Evolutionary conservation across 64 coral and sea anemone genomes (phyloP), one percentile per base, ranked within the genome.

Genomic region (Anthopleura sola): DNA sequence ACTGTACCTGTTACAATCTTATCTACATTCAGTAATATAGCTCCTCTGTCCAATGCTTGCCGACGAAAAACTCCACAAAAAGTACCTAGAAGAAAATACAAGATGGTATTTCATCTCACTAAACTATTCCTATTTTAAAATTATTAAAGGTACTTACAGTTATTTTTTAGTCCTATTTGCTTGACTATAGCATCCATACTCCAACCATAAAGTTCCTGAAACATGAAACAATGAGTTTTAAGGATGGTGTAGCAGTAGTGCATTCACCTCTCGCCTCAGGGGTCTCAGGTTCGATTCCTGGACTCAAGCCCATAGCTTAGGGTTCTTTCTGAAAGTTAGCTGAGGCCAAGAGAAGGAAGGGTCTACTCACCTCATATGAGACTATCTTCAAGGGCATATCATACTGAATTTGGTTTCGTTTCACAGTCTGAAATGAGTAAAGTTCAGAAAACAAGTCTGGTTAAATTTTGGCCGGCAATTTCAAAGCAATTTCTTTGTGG

Each of bases 111-210:
- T 48, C 46, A 48, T 48, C 11, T 11, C 46, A 48, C n/a, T n/a
- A 17, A 14, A 53, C 16, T 53, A 44, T 6, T 13, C 50, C 50
- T 54, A 54, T 5, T 54, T 36, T 84, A 11, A 24, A 62, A 44
- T 44, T 44, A 44, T 44, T 44, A 44, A 8, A 44, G 40, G 49
- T 36, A 92, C 94, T 94, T 94, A 98, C 97, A 99, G 46, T 99
- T 99, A 90, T 99, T 99, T 81, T 94, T 99, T 17, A 99, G 75
- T 33, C 97, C 97, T 75, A 99, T 92, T 49, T 94, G 89, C 69
- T 99, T 95, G 60, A 99, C 97, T 77, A 99, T 99, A 47, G 89
- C 97, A 92, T 99, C 97, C 97, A 99, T 99, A 31, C 92, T 99
- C 97, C 97, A 99, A 23, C 92, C 97, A 95, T 99, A 99, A 37